Base-by-base conservation (phyloP, 2,113 vertebrate species). In the Indicator maculatus region DNA sequence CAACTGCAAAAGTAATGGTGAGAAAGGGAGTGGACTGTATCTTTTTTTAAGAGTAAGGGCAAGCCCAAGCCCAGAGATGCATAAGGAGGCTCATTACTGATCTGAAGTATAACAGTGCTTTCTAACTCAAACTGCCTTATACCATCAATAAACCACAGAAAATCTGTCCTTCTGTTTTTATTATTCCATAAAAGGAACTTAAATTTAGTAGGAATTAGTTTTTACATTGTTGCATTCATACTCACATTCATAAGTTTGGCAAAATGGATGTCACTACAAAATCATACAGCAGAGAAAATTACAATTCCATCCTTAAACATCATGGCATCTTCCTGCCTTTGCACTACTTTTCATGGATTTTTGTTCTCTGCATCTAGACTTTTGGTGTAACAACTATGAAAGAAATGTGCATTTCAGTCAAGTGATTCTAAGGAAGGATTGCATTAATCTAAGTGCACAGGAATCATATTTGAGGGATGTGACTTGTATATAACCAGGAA, bases 401-500 rank as follows among this genome's bases (percentile, higher is more conserved):
- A 93, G 63, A 94, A 92, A 94, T 75, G n/a, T 72, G 39, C 26
- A 10, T 86, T 88, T 81, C 79, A 78, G 69, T 74, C 65, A 83
- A 84, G 65, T 14, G 44, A 80, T 84, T 87, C 52, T 88, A 84
- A 94, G 85, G 47, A 92, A 79, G 78, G 52, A 7, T 77, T 86
- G 55, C 72, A 75, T 61, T 64, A 88, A 45, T 81, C n/a, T 67
- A 79, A 93, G 87, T 45, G 28, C 65, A 84, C 31, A 71, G 55
- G 47, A 83, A 86, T 79, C 15, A 50, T 84, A 66, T 91, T 76
- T 94, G 83, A 79, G 86, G 80, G 81, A 79, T 83, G 41, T 41
- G 86, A 74, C 60, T 83, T 80, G 31, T 19, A 63, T 83, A 89
- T 94, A 83, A 69, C 31, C 86, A 94, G 94, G 90, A 95, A 95